Base-by-base conservation (phyloP, 2,888 invertebrate genomes). In the Congeria kusceri region DNA sequence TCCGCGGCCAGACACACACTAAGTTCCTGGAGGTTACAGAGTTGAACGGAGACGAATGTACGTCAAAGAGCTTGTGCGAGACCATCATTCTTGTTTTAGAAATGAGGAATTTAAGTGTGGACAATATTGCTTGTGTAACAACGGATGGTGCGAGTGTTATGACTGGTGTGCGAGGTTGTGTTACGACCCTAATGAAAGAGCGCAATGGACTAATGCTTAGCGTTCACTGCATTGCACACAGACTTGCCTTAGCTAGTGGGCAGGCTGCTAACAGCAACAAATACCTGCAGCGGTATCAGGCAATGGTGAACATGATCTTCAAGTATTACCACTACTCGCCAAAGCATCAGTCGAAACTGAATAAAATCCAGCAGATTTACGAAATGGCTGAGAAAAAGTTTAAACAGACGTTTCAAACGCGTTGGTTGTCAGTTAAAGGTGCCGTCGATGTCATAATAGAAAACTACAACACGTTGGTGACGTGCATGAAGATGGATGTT, bases 141-240 rank as follows among this genome's bases (percentile, higher is more conserved):
- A 74, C 58, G 1, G 74, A 68, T n/a, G 74, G 74, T 57, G 74
- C 74, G 15, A 63, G 63, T 46, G 74, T 74, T 3, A 74, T 68
- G 74, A 68, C 68, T 13, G 63, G 74, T 28, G 23, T 63, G 23
- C 32, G 57, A 15, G 32, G 56, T 18, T 67, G 74, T 29, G 57
- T 68, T 7, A 68, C 68, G 5, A 63, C 57, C 3, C n/a, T 25
- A 1, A 11, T 68, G 25, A 58, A 32, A 39, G 11, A 64, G 20
- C 15, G 23, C 29, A 69, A 69, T 27, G 11, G 20, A 7, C 28
- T 58, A 9, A 25, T 76, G 20, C 27, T 76, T 0, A 65, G 47
- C 23, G 59, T 58, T 18, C 69, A 76, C 32, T 76, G 75, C 25
- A 76, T 76, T 25, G 69, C 66, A 57, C 71, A 71, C 47, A 71